Percentiles rank a stretch among this genome's conserved stretches.
Conservation (phyloP, 2,113 vertebrate genomes). For the Pao palembangensis region DNA sequence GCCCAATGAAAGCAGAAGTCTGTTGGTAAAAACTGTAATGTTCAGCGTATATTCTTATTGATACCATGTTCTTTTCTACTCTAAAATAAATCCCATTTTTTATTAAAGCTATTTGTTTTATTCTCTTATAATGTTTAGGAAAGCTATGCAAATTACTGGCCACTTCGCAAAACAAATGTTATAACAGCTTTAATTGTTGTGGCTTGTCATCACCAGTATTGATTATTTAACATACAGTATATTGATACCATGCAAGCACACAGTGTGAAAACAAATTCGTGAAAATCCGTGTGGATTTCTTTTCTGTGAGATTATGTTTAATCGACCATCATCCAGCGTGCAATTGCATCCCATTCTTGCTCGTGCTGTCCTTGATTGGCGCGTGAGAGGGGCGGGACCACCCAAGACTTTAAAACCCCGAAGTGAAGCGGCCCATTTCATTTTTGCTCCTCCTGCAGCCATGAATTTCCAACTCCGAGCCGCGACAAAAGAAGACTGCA, state of each 20-base stretch:
- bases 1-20: constrained; percentile 45
- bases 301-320: no score
- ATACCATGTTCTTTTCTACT: constrained; percentile 66
- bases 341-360: no score
- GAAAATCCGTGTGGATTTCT: no score
- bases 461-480: constrained; percentile 68
- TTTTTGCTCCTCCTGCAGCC: not conserved
- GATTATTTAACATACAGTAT: no score
- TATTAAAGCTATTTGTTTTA: constrained; percentile 43
- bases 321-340: no score
- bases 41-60: constrained; percentile 62
- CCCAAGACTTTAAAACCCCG: not conserved
- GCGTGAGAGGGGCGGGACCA: no score
- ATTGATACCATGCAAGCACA: no score
- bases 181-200: no score
- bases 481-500: constrained; percentile 67
- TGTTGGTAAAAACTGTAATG: constrained; percentile 56
- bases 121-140: not conserved
- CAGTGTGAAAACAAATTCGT: no score
- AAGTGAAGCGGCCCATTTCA: not conserved
- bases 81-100: constrained; percentile 75
- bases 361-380: not conserved
- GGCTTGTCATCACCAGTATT: no score
- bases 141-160: no score
- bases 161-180: no score